Conservation (phyloP, 2,888 invertebrate species). For the Pecten maximus region DNA sequence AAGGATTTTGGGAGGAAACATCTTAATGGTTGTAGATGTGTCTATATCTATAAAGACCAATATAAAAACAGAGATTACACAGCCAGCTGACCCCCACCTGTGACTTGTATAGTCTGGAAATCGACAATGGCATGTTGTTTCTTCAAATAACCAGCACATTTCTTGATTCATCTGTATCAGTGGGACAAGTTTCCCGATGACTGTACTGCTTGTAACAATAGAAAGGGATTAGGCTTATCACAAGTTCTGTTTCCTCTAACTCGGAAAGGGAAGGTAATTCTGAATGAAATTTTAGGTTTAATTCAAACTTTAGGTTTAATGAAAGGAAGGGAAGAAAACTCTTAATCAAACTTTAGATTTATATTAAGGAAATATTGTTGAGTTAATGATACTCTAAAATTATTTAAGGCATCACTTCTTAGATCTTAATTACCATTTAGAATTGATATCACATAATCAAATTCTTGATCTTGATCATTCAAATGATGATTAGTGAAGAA, state of each 20-base stretch:
- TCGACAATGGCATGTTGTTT: not conserved
- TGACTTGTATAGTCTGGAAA: not conserved
- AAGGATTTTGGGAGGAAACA: not conserved
- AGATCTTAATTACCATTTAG: no score
- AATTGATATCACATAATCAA: no score
- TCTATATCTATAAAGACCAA: not conserved
- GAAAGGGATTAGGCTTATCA: not conserved
- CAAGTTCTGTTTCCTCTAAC: not conserved
- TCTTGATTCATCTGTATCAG: not conserved
- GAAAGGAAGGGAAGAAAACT: not conserved
- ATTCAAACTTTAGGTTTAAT: no score
- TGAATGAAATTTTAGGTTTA: not conserved
- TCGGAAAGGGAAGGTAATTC: no score
- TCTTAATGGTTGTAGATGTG: conserved; percentile 1
- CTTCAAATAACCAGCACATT: not conserved
- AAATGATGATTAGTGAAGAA: no score
- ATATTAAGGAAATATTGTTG: not conserved
- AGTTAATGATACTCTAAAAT: not conserved
- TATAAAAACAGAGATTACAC: not conserved
- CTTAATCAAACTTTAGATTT: not conserved
- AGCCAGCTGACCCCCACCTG: conserved; percentile 18
- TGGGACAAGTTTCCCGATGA: not conserved
- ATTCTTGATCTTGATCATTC: no score
- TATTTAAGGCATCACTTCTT: not conserved
- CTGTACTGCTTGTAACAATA: not conserved